A percentile compares a stretch with the other conserved stretches of the same genome.
phyloP scores from a whole-genome alignment of 2,888 invertebrate genomes.

The Andrena dorsata region DNA sequence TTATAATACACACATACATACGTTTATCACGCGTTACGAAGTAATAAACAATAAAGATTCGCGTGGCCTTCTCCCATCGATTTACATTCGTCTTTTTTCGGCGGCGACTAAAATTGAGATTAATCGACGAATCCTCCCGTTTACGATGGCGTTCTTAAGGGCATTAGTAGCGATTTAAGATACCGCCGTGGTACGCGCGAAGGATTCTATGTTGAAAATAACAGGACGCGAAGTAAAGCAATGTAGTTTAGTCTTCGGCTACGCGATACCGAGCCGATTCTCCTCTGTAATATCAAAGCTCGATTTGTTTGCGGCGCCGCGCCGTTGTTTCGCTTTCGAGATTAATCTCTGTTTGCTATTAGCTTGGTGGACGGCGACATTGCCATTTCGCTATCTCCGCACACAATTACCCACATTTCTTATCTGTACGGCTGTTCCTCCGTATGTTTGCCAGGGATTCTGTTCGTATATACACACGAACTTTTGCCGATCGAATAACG shows the following conservation, averaged over 20 bases:
- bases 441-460: not conserved
- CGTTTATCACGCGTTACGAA: constrained; percentile 19
- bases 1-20: constrained; percentile 20
- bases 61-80: not conserved
- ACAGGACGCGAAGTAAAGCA: not conserved
- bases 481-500: not conserved
- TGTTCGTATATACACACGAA: not conserved
- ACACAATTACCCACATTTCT: constrained; percentile 53
- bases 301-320: not conserved
- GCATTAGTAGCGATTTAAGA: constrained; percentile 17
- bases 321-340: not conserved
- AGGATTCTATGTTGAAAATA: constrained; percentile 3
- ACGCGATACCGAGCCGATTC: not conserved
- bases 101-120: not conserved
- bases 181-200: too few species aligned
- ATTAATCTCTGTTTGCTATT: constrained; percentile 17
- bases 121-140: not conserved
- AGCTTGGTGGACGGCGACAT: constrained; percentile 26
- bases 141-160: constrained; percentile 20
- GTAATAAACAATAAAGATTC: constrained; percentile 2
- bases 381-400: constrained; percentile 48
- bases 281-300: not conserved
- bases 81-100: not conserved
- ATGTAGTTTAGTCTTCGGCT: not conserved
- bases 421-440: constrained; percentile 34